A percentile compares a stretch with the other conserved stretches of the same genome.
These are phyloP conservation scores for Melolontha melolontha DNA, from an alignment of 2,888 invertebrate species.

Conservation along the genomic window DNA sequence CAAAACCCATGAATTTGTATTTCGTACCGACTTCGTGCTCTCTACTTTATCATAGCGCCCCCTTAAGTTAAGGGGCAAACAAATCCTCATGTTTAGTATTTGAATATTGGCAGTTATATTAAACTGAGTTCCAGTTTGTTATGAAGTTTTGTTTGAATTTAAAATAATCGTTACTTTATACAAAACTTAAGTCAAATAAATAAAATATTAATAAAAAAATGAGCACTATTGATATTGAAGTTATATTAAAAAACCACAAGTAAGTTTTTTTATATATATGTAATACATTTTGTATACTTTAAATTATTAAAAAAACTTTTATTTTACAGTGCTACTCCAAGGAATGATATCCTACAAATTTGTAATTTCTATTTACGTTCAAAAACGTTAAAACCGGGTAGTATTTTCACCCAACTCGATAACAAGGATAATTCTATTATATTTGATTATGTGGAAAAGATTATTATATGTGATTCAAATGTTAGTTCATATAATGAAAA, in stretches of 20 bases:
- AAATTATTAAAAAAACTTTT: constrained; percentile 21
- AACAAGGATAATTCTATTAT: constrained; percentile 51
- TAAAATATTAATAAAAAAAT: constrained; percentile 33
- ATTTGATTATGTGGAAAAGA: constrained; percentile 55
- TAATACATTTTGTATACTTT: constrained; percentile 16
- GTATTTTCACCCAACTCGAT: constrained; percentile 55
- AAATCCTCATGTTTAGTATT: too few species aligned
- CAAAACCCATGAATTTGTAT: too few species aligned
- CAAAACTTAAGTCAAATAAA: too few species aligned
- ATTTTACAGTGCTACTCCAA: constrained; percentile 45
- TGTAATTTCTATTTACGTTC: constrained; percentile 55
- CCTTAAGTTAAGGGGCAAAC: too few species aligned
- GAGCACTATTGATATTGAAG: constrained; percentile 53
- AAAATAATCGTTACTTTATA: too few species aligned
- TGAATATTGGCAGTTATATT: too few species aligned
- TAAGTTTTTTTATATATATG: constrained; percentile 41
- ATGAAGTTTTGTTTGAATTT: too few species aligned
- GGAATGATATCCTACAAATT: constrained; percentile 50
- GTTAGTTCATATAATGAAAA: constrained; percentile 47
- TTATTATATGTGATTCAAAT: constrained; percentile 56
- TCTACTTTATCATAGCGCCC: too few species aligned
- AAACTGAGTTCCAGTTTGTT: too few species aligned
- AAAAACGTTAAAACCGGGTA: constrained; percentile 54
- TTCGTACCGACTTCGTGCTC: too few species aligned
- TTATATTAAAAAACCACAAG: constrained; percentile 55